These are phyloP conservation scores for Ptychadena robeensis DNA, from an alignment of 2,797 vertebrate genomes.

Conservation along the genomic window DNA sequence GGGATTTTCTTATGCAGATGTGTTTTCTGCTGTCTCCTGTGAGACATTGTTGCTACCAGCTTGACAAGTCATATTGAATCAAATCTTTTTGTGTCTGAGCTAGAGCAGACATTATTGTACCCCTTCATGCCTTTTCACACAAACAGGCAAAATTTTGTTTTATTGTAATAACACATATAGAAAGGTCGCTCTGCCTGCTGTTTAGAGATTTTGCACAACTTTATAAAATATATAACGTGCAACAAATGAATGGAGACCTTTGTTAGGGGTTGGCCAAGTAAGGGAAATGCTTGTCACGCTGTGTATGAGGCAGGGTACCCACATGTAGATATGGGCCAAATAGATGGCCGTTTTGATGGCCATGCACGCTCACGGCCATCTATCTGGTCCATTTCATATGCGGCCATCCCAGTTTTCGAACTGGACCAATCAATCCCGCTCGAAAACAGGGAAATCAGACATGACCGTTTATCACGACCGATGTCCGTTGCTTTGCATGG, in stretches of 20 bases:
- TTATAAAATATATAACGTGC: background rate
- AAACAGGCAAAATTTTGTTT: constrained; percentile 18
- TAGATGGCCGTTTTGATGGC: too few relatives aligned
- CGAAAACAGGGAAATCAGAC: too few relatives aligned
- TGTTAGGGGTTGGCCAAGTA: background rate
- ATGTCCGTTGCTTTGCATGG: too few relatives aligned
- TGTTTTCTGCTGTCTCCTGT: constrained; percentile 71
- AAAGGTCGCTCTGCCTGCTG: background rate
- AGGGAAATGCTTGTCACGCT: too few relatives aligned
- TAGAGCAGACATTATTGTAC: constrained; percentile 27
- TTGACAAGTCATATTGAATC: constrained; percentile 51
- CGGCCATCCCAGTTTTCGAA: too few relatives aligned
- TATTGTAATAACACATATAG: constrained; percentile 16
- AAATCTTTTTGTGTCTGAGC: constrained; percentile 29
- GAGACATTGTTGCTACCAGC: constrained; percentile 53
- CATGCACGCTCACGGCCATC: too few relatives aligned
- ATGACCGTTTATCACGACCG: too few relatives aligned
- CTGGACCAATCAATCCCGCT: too few relatives aligned
- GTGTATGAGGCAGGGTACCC: too few relatives aligned
- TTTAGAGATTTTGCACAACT: background rate
- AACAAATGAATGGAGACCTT: background rate
- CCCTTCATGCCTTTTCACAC: constrained; percentile 30
- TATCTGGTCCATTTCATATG: too few relatives aligned
- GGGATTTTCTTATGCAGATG: constrained; percentile 69
- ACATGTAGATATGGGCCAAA: too few relatives aligned